Evolutionary conservation across 2,888 invertebrate genomes (phyloP).

Genomic region (Agonopterix alstromeriana): DNA sequence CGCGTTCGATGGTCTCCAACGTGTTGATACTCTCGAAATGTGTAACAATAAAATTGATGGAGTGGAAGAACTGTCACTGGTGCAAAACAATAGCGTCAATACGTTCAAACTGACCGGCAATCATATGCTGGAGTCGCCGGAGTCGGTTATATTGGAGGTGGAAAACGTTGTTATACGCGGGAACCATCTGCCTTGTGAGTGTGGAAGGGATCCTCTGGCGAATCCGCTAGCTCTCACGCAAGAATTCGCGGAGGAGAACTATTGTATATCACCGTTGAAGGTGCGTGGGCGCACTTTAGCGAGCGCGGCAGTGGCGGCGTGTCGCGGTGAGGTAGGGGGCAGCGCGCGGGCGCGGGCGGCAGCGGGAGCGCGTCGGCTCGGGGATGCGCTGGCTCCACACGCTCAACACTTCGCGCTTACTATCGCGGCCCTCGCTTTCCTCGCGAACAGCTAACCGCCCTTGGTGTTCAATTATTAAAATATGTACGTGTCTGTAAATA

Average conservation of each 20-base stretch:
- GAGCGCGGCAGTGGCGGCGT: conserved; percentile 55
- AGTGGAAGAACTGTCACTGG: conserved; percentile 84
- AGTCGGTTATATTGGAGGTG: conserved; percentile 82
- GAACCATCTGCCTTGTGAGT: conserved; percentile 93
- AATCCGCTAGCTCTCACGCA: conserved; percentile 83
- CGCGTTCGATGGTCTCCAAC: conserved; percentile 85
- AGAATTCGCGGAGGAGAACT: conserved; percentile 85
- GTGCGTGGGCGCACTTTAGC: conserved; percentile 87
- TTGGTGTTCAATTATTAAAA: conserved; percentile 55
- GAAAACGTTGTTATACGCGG: conserved; percentile 82
- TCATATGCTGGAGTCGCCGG: conserved; percentile 88
- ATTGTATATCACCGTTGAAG: conserved; percentile 90
- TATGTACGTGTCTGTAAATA: conserved; percentile 66
- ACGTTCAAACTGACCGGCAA: conserved; percentile 87
- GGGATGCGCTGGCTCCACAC: conserved; percentile 25
- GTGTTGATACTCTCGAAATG: conserved; percentile 84
- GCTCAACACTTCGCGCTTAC: conserved; percentile 36
- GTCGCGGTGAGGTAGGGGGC: conserved; percentile 58
- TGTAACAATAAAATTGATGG: conserved; percentile 91
- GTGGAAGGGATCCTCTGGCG: conserved; percentile 86
- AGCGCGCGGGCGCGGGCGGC: conserved; percentile 48
- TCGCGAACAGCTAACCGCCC: conserved; percentile 59
- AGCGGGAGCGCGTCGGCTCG: conserved; percentile 35
- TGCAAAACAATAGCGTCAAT: conserved; percentile 82
- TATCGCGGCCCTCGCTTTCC: conserved; percentile 46